Evolutionary conservation across 2,888 invertebrate species (phyloP).

Genomic region (Zygothrica quintamaculata): DNA sequence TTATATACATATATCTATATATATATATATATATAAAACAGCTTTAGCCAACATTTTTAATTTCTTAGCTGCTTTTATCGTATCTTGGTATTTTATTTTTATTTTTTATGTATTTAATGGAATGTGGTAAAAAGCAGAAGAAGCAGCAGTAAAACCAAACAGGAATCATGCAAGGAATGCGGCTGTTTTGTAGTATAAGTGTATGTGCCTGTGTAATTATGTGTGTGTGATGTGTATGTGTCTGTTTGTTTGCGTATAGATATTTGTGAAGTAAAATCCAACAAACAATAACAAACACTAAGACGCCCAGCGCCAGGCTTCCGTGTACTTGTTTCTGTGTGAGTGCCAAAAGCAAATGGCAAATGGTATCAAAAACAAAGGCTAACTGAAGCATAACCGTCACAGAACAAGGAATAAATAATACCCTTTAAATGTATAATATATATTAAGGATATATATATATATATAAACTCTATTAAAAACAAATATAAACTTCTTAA

Average conservation of each 20-base stretch:
- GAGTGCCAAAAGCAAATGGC: conserved; percentile 19
- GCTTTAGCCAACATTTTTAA: conserved; percentile 63
- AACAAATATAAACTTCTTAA: no score
- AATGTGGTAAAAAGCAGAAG: conserved; percentile 51
- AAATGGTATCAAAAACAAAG: conserved; percentile 20
- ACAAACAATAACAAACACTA: conserved; percentile 47
- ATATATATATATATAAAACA: conserved; percentile 12
- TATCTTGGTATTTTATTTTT: conserved; percentile 56
- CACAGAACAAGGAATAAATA: conserved; percentile 6
- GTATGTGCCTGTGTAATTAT: not conserved
- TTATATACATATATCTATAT: no score
- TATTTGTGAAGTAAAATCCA: conserved; percentile 45
- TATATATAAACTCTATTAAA: no score
- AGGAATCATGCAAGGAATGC: conserved; percentile 60
- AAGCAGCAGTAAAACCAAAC: conserved; percentile 46
- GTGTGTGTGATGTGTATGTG: conserved; percentile 1
- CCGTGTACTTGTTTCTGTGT: conserved; percentile 40
- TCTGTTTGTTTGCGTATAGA: conserved; percentile 8
- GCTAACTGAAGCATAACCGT: conserved; percentile 20
- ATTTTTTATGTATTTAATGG: conserved; percentile 56
- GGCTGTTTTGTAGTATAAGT: conserved; percentile 16
- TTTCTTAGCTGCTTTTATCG: conserved; percentile 66
- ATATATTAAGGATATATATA: no score
- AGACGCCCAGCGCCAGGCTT: conserved; percentile 38
- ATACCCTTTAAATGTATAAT: conserved; percentile 45